phyloP scores from a whole-genome alignment of 2,113 vertebrate genomes.

The Pelecanoides urinatrix region DNA sequence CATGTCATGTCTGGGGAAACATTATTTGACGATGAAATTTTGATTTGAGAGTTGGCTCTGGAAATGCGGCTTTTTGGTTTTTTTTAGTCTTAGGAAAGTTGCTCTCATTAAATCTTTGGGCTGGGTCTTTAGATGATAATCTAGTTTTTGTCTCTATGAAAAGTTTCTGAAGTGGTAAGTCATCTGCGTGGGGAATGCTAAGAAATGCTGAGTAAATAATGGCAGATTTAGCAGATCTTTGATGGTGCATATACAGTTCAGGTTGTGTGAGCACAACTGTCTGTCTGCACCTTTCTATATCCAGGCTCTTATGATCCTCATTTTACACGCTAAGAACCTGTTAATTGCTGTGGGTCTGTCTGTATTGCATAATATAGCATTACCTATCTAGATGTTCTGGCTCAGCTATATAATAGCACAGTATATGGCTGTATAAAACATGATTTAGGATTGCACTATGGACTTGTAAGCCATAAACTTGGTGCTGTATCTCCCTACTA shows the following conservation, averaged over 20 bases:
- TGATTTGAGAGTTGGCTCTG: neutral
- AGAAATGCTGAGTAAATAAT: neutral
- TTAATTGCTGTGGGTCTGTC: neutral
- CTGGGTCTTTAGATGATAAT: fast-evolving
- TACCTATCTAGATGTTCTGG: neutral
- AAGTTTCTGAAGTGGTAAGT: neutral
- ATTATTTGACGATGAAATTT: neutral
- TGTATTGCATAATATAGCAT: fast-evolving
- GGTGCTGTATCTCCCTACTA: neutral
- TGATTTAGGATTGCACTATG: neutral
- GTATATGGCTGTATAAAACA: neutral
- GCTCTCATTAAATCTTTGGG: neutral
- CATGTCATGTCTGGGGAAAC: neutral
- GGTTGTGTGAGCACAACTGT: neutral
- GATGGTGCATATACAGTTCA: fast-evolving
- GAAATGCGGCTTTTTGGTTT: neutral
- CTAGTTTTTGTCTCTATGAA: neutral
- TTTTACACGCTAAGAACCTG: fast-evolving
- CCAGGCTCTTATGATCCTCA: fast-evolving
- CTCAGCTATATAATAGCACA: neutral
- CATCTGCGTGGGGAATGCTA: fast-evolving
- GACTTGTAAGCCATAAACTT: neutral
- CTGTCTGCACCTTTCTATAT: neutral
- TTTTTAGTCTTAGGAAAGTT: neutral
- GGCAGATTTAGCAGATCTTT: neutral